Percentiles rank a stretch among this genome's conserved stretches.
These are phyloP conservation scores for Heliothis virescens DNA, from an alignment of 1,140 invertebrate species.

Conservation along the genomic window DNA sequence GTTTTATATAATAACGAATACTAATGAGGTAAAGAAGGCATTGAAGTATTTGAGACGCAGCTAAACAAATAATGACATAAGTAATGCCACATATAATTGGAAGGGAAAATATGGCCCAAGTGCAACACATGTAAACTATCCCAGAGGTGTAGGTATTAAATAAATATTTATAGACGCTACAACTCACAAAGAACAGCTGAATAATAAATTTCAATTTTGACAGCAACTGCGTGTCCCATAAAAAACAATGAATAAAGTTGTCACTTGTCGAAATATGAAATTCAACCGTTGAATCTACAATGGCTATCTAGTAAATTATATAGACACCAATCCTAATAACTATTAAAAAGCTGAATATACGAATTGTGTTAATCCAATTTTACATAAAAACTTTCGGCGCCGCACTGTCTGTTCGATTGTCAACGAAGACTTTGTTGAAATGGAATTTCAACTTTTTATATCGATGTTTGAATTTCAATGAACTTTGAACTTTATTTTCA, in stretches of 20 bases:
- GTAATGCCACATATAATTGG: neutral
- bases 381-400: neutral
- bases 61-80: conserved; percentile 11
- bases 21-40: conserved; percentile 8
- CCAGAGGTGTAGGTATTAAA: neutral
- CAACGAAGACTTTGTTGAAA: neutral
- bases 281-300: neutral
- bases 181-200: conserved; percentile 10
- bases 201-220: conserved; percentile 34
- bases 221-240: conserved; percentile 7
- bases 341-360: neutral
- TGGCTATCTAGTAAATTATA: neutral
- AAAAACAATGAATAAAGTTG: conserved; percentile 3
- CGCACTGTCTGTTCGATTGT: neutral
- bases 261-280: conserved; percentile 19
- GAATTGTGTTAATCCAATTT: neutral
- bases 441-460: neutral
- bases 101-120: neutral
- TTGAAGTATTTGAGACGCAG: neutral
- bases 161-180: conserved; percentile 3
- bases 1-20: conserved; percentile 2
- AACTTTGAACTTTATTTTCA: neutral
- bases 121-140: neutral
- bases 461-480: neutral
- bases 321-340: neutral